These are phyloP conservation scores for Rana temporaria DNA, from an alignment of 2,113 vertebrate genomes.

Conservation along the genomic window DNA sequence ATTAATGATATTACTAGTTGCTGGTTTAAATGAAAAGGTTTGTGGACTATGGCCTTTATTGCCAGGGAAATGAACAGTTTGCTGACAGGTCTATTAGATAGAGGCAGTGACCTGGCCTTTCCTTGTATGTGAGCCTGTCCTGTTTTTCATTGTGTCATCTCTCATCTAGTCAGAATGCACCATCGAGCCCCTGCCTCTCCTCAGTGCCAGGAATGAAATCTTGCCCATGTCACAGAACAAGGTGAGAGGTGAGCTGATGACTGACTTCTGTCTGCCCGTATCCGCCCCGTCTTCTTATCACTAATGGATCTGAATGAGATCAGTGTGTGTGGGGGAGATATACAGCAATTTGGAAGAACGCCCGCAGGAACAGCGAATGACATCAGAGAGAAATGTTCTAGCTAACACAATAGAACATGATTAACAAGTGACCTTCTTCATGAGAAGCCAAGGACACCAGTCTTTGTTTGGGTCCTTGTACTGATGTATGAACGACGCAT, in stretches of 20 bases:
- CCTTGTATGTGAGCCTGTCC: slow-evolving; percentile 5
- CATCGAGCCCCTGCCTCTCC: not conserved
- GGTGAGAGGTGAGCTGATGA: slow-evolving; percentile 15
- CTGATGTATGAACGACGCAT: too few species aligned
- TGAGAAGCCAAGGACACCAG: too few species aligned
- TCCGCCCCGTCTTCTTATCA: not conserved
- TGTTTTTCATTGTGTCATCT: not conserved
- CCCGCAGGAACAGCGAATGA: not conserved
- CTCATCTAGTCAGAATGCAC: slow-evolving; percentile 4
- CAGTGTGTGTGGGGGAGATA: not conserved
- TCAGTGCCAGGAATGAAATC: not conserved
- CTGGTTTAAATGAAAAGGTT: slow-evolving; percentile 21
- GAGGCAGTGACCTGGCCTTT: slow-evolving; percentile 17
- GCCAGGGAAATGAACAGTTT: slow-evolving; percentile 22
- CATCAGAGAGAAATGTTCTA: not conserved
- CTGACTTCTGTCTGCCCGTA: slow-evolving; percentile 13
- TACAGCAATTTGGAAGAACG: not conserved
- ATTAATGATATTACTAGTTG: slow-evolving; percentile 15
- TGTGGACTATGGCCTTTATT: not conserved
- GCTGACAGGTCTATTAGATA: slow-evolving; percentile 29
- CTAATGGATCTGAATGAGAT: slow-evolving; percentile 22
- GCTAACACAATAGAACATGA: not conserved
- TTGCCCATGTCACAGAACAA: not conserved
- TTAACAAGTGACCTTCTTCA: slow-evolving; percentile 11
- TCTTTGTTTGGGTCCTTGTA: too few species aligned